Percentiles rank a stretch among this genome's conserved stretches.
phyloP scores from a whole-genome alignment of 2,888 invertebrate species.

The Rhodophaea formosa region DNA sequence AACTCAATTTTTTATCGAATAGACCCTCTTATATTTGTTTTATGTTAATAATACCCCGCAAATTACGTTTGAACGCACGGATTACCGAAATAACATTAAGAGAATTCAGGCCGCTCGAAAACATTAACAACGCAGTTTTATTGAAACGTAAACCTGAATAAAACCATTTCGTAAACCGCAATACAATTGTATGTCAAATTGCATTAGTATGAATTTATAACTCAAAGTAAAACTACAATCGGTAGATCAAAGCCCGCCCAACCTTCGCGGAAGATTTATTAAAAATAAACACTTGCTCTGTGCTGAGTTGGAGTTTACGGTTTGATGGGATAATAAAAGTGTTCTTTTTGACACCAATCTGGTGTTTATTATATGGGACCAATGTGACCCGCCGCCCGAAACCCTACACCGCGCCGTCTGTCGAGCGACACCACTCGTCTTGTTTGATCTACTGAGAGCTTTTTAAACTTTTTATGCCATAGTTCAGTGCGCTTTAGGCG shows the following conservation, averaged over 20 bases:
- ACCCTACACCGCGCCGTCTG: constrained; percentile 71
- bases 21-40: constrained; percentile 20
- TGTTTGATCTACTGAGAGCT: constrained; percentile 81
- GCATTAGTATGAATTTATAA: constrained; percentile 41
- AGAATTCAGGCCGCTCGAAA: constrained; percentile 52
- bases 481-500: constrained; percentile 73
- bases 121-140: constrained; percentile 52
- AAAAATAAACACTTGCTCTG: constrained; percentile 62
- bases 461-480: constrained; percentile 80
- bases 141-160: constrained; percentile 53
- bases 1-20: neutral
- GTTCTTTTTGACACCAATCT: constrained; percentile 78
- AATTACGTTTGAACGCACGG: constrained; percentile 41
- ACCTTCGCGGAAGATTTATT: constrained; percentile 70
- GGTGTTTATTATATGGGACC: constrained; percentile 78
- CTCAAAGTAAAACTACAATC: constrained; percentile 44
- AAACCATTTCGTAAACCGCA: constrained; percentile 46
- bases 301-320: constrained; percentile 60
- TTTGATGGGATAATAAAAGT: constrained; percentile 75
- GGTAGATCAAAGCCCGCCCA: constrained; percentile 52
- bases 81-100: constrained; percentile 40
- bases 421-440: constrained; percentile 67
- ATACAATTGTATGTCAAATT: constrained; percentile 44
- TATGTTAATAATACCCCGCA: constrained; percentile 23
- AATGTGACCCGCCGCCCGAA: constrained; percentile 73